A percentile compares a stretch with the other conserved stretches of the same genome.
These are phyloP conservation scores for Argyresthia albistria DNA, from an alignment of 2,888 invertebrate species.

Conservation along the genomic window DNA sequence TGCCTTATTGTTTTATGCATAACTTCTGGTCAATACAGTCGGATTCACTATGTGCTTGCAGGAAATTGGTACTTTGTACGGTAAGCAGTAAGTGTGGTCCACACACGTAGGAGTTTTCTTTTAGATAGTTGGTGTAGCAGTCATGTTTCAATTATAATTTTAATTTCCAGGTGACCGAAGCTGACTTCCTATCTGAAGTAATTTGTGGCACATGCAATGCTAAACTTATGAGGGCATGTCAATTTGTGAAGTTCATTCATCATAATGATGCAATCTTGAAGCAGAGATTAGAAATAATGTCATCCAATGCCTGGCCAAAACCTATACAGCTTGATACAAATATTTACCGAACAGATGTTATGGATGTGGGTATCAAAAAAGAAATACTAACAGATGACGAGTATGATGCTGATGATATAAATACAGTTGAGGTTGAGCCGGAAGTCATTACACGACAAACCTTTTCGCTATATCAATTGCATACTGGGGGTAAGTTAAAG, in stretches of 20 bases:
- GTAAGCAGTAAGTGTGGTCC: no score
- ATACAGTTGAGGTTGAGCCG: constrained; percentile 41
- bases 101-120: no score
- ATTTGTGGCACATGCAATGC: constrained; percentile 39
- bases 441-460: constrained; percentile 34
- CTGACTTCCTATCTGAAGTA: constrained; percentile 38
- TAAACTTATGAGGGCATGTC: constrained; percentile 31
- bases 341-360: constrained; percentile 21
- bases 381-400: constrained; percentile 50
- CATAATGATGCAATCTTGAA: constrained; percentile 28
- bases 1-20: background rate
- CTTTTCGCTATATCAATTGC: constrained; percentile 10
- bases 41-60: background rate
- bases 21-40: background rate
- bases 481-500: constrained; percentile 26
- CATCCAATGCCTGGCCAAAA: constrained; percentile 36
- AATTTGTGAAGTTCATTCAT: constrained; percentile 29
- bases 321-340: constrained; percentile 47
- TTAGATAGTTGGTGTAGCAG: no score
- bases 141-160: background rate
- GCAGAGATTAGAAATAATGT: constrained; percentile 3
- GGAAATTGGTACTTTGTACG: background rate
- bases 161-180: constrained; percentile 30
- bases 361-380: constrained; percentile 43
- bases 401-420: constrained; percentile 7